Conservation (phyloP, 2,888 invertebrate species). For the Homarus gammarus region DNA sequence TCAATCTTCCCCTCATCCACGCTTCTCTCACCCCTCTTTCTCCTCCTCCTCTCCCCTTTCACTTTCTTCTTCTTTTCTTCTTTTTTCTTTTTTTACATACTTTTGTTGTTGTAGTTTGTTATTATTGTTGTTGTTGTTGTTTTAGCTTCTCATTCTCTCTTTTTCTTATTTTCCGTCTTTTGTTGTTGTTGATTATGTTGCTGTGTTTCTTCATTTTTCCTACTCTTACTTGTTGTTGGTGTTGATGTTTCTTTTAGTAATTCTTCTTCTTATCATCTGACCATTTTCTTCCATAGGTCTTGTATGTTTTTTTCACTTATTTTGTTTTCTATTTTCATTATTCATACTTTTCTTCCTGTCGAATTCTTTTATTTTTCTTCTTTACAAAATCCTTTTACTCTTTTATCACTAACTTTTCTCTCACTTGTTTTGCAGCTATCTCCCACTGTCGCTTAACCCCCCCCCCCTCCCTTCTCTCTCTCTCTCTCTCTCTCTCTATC, state of each 20-base stretch:
- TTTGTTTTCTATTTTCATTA: not conserved
- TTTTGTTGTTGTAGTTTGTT: not conserved
- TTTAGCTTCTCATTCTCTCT: no score
- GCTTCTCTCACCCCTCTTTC: not conserved
- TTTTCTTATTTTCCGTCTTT: no score
- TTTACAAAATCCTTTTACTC: not conserved
- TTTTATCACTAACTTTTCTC: no score
- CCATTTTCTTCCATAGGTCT: no score
- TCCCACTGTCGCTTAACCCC: not conserved
- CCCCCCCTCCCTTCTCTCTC: not conserved
- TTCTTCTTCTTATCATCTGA: no score
- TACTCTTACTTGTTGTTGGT: no score
- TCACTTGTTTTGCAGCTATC: not conserved
- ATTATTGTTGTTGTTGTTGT: no score
- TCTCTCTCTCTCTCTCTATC: conserved; percentile 26
- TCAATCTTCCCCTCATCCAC: conserved; percentile 54
- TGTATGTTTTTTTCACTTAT: no score
- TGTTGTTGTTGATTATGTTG: no score
- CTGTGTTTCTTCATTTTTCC: no score
- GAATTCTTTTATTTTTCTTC: not conserved
- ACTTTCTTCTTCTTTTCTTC: no score
- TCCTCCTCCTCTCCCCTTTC: not conserved
- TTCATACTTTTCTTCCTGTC: not conserved
- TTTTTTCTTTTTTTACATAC: not conserved
- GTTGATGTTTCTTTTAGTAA: no score